Percentiles rank a stretch among this genome's conserved stretches.
Evolutionary conservation across 2,888 invertebrate genomes (phyloP).

Genomic region (Noctua pronuba): DNA sequence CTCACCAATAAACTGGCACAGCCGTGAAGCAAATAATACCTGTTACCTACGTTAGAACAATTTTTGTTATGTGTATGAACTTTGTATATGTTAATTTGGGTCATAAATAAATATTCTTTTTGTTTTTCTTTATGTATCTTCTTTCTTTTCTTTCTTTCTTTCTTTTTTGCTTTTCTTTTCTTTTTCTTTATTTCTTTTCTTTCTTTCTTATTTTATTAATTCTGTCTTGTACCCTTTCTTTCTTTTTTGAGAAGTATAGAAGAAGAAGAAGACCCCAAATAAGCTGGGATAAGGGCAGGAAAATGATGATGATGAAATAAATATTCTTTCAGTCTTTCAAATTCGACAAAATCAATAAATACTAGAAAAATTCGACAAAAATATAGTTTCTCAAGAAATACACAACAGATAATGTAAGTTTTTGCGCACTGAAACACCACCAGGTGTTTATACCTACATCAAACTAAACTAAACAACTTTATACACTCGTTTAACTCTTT

Average conservation of each 20-base stretch:
- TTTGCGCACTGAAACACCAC: not conserved
- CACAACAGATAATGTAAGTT: too few species aligned
- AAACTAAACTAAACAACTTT: slow-evolving; percentile 35
- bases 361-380: not conserved
- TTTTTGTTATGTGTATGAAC: not conserved
- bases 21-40: not conserved
- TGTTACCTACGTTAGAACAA: not conserved
- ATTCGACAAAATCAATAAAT: not conserved
- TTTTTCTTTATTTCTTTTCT: too few species aligned
- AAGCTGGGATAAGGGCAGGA: too few species aligned
- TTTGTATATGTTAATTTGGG: not conserved
- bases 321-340: too few species aligned
- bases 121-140: too few species aligned
- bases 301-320: too few species aligned
- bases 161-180: too few species aligned
- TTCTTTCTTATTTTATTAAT: too few species aligned
- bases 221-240: too few species aligned
- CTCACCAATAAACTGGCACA: not conserved
- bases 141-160: too few species aligned
- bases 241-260: too few species aligned
- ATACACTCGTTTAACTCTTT: slow-evolving; percentile 45
- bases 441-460: slow-evolving; percentile 8
- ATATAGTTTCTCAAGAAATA: not conserved
- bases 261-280: too few species aligned
- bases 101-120: not conserved